Evolutionary conservation across 2,113 vertebrate genomes (phyloP).

Genomic region (Cyprinodon brontotheroides): DNA sequence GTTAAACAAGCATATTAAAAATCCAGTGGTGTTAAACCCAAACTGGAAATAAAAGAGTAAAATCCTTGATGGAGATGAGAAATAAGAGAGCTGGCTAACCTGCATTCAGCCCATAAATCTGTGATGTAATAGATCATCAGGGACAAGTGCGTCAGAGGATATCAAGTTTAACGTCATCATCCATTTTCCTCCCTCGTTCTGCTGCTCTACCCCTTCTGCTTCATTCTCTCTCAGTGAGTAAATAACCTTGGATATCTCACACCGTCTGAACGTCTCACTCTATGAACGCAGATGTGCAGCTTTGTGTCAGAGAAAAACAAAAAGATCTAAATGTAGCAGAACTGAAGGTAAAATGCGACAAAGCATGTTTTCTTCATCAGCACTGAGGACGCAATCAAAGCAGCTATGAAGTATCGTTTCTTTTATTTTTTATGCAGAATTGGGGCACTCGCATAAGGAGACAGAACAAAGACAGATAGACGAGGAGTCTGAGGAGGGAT

Average conservation of each 20-base stretch:
- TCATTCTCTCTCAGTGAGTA: constrained; percentile 25
- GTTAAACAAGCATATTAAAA: constrained; percentile 18
- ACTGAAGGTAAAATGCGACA: constrained; percentile 15
- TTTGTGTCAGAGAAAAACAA: neutral
- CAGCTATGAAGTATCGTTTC: constrained; percentile 55
- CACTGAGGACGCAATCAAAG: constrained; percentile 26
- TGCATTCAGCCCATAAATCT: constrained; percentile 29
- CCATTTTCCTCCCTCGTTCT: constrained; percentile 8
- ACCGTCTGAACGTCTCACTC: constrained; percentile 13
- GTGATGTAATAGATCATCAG: constrained; percentile 27
- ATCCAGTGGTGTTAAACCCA: constrained; percentile 10
- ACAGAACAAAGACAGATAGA: constrained; percentile 40
- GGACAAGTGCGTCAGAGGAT: constrained; percentile 43
- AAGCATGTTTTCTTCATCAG: constrained; percentile 3
- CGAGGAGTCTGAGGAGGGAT: constrained; percentile 17
- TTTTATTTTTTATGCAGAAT: constrained; percentile 13
- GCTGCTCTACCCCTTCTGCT: constrained; percentile 2
- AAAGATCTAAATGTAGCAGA: constrained; percentile 3
- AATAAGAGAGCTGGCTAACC: neutral
- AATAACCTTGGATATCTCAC: constrained; percentile 22
- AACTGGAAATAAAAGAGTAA: constrained; percentile 8
- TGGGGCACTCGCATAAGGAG: constrained; percentile 27
- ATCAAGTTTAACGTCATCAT: constrained; percentile 43
- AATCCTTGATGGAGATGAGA: neutral
- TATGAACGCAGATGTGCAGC: neutral